Evolutionary conservation across 2,888 invertebrate species (phyloP), one percentile per base, ranked within the genome.

Genomic region (Plusia festucae): DNA sequence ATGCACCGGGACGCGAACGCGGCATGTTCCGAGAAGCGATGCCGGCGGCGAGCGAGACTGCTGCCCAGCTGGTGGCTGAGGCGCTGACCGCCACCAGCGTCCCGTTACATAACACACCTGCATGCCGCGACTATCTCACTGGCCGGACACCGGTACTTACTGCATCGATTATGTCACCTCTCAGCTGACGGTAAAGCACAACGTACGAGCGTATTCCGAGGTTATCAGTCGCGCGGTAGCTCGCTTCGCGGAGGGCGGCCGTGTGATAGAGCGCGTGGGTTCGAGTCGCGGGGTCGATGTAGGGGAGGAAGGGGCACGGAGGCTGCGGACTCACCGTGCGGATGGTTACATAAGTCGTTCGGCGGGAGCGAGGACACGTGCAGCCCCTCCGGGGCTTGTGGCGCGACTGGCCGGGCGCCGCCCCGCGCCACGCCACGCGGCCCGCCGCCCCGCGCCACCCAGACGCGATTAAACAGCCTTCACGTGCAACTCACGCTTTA

Each of bases 281-380:
- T 74, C 68, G 70, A 70, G 68, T 70, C 80, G 77, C 81, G 81
- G 75, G 85, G 87, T 86, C 90, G 88, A 87, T 85, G 81, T 85
- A 73, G 86, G 86, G 87, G 85, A 86, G 90, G 89, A 87, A 86
- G 88, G 88, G 89, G 90, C 84, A 85, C 85, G 90, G 93, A 91
- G 91, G 91, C 92, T 93, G 93, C 90, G 88, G 92, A 91, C 90
- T 93, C 92, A 93, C 93, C 93, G 93, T 92, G 92, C 91, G 92
- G 93, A 90, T 93, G 91, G 90, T 95, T 95, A 95, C 88, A 93
- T 95, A 95, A 95, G 94, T 90, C 92, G 90, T 90, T 90, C 85
- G 85, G 86, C 85, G 90, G 90, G 87, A 88, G 82, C 88, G 89
- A 88, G 87, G 89, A 92, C 89, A 93, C 94, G 94, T 93, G 90